Conservation (phyloP, 92 coral and sea anemone genomes). For the Parazoanthus atlanticus region DNA sequence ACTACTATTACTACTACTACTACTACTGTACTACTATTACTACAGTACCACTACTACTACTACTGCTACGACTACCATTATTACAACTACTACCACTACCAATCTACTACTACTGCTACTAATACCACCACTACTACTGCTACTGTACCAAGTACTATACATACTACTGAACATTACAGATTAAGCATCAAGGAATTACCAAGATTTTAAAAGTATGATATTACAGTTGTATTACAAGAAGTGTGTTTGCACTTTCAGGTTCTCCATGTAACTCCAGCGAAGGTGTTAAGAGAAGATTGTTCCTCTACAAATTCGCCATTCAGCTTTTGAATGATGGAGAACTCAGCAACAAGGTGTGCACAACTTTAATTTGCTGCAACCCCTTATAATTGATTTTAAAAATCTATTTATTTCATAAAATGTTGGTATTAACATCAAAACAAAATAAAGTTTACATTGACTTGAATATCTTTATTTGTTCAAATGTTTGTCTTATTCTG, state of each 20-base stretch:
- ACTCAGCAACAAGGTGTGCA: constrained; percentile 77
- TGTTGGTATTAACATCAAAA: not conserved
- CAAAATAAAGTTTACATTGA: too few species aligned
- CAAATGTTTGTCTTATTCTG: constrained; percentile 8
- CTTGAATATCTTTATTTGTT: not conserved
- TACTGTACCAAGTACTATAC: not conserved
- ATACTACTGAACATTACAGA: too few species aligned
- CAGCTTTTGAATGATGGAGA: constrained; percentile 79
- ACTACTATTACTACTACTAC: not conserved
- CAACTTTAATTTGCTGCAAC: not conserved
- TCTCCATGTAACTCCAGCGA: constrained; percentile 73
- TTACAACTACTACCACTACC: not conserved
- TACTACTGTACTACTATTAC: not conserved
- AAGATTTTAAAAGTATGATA: not conserved
- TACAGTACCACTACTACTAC: not conserved
- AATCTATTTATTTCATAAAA: too few species aligned
- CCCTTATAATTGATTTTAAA: too few species aligned
- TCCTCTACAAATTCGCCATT: constrained; percentile 74
- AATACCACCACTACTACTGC: not conserved
- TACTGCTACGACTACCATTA: not conserved
- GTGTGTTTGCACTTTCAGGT: constrained; percentile 46
- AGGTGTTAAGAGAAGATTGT: constrained; percentile 76
- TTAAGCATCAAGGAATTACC: not conserved
- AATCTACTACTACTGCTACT: not conserved
- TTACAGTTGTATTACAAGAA: not conserved